Conservation (phyloP, 2,888 invertebrate species). For the Mesochorus sp. region DNA sequence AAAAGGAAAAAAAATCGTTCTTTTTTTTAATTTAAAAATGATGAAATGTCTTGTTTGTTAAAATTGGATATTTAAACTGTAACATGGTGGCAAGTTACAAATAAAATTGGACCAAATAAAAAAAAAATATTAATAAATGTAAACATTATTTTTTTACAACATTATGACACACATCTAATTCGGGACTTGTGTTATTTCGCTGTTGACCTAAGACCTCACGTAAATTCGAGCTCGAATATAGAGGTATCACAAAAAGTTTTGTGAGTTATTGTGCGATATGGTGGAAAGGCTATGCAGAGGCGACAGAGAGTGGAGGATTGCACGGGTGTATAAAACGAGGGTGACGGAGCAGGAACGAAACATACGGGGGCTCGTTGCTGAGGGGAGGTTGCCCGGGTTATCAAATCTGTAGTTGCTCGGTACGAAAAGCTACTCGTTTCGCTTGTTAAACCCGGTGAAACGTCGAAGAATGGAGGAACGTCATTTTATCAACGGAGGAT, state of each 20-base stretch:
- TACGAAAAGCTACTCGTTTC: slow-evolving; percentile 36
- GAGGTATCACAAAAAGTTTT: background rate
- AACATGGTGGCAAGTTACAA: too few relatives aligned
- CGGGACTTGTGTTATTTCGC: too few relatives aligned
- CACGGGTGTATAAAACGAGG: background rate
- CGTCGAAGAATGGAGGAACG: slow-evolving; percentile 21
- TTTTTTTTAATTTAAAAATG: too few relatives aligned
- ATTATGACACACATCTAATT: too few relatives aligned
- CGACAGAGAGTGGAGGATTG: background rate
- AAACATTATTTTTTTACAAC: too few relatives aligned
- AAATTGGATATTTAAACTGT: too few relatives aligned
- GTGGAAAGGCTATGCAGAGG: background rate
- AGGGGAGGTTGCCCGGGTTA: slow-evolving; percentile 65
- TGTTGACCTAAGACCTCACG: too few relatives aligned
- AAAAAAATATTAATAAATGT: too few relatives aligned
- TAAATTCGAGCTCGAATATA: background rate
- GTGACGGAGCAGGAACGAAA: slow-evolving; percentile 56
- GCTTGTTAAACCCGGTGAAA: slow-evolving; percentile 52
- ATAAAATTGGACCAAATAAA: too few relatives aligned
- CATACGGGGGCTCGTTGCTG: slow-evolving; percentile 61
- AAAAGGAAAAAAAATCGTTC: too few relatives aligned
- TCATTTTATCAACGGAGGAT: background rate
- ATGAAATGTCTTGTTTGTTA: too few relatives aligned
- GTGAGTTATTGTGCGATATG: slow-evolving; percentile 6
- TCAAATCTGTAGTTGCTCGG: slow-evolving; percentile 59